Percentiles rank a stretch among this genome's conserved stretches.
These are phyloP conservation scores for Ictalurus punctatus DNA, from an alignment of 2,113 vertebrate genomes.

Conservation along the genomic window DNA sequence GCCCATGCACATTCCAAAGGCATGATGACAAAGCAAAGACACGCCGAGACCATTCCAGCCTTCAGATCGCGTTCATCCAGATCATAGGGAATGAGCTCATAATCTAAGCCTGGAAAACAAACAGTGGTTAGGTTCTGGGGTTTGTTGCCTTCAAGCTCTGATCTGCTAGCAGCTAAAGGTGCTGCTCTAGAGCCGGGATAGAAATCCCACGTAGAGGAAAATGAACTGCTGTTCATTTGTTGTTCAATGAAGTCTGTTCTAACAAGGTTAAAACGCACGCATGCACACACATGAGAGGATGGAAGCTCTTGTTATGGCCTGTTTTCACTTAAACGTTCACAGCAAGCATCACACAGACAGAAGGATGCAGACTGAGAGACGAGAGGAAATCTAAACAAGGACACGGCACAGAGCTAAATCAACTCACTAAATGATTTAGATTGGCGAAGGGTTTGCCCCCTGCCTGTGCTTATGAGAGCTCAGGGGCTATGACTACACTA, in stretches of 20 bases:
- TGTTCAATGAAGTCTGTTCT: neutral
- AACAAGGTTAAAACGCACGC: neutral
- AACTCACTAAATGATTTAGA: neutral
- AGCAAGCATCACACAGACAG: neutral
- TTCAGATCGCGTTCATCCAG: conserved; percentile 35
- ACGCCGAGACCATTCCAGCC: conserved; percentile 35
- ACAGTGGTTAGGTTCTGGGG: conserved; percentile 18
- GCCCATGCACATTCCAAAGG: conserved; percentile 46
- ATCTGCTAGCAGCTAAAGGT: neutral
- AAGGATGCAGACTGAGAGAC: neutral
- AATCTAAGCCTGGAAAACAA: conserved; percentile 43
- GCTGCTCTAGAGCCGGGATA: neutral
- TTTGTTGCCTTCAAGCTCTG: neutral
- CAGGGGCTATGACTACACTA: neutral
- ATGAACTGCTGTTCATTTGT: neutral
- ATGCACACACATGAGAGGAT: neutral
- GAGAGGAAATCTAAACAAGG: conserved; percentile 3
- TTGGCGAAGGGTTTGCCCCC: neutral
- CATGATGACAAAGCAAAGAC: conserved; percentile 47
- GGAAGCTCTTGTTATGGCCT: neutral
- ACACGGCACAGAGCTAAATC: conserved; percentile 2
- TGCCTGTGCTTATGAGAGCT: conserved; percentile 1
- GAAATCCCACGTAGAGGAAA: neutral
- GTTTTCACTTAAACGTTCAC: neutral
- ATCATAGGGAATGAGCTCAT: conserved; percentile 45